A percentile compares a stretch with the other conserved stretches of the same genome.
Conservation (phyloP, 1,140 invertebrate species). For the Diorhabda elongata region DNA sequence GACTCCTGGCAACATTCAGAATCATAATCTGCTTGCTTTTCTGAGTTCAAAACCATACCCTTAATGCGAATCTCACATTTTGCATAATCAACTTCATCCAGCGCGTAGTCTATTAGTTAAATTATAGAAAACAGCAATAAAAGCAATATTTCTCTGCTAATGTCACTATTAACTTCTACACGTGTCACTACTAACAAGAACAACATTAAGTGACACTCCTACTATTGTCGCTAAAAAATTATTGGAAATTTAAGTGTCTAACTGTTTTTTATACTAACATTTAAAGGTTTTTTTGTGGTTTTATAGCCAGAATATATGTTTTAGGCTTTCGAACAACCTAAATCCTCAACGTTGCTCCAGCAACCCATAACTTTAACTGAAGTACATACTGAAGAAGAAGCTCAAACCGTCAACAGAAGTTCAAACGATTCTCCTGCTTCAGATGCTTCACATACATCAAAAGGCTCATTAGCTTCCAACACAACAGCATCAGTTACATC, state of each 20-base stretch:
- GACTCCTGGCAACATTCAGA: too few species aligned
- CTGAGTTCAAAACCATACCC: too few species aligned
- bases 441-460: constrained; percentile 33
- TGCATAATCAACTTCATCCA: too few species aligned
- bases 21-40: too few species aligned
- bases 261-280: neutral
- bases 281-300: neutral
- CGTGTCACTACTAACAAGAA: too few species aligned
- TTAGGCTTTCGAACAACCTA: constrained; percentile 33
- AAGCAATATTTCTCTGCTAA: too few species aligned
- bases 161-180: too few species aligned
- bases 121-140: too few species aligned
- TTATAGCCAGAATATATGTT: neutral
- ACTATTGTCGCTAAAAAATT: neutral
- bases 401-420: constrained; percentile 23
- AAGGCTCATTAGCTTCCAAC: constrained; percentile 30
- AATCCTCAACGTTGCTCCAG: constrained; percentile 37
- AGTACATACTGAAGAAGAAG: constrained; percentile 28
- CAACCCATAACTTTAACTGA: constrained; percentile 32
- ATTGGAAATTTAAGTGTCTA: neutral
- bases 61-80: too few species aligned
- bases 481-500: constrained; percentile 36
- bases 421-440: constrained; percentile 28
- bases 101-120: too few species aligned
- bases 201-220: too few species aligned